phyloP scores from a whole-genome alignment of 1,140 invertebrate genomes.

The Drosophila ogumai region DNA sequence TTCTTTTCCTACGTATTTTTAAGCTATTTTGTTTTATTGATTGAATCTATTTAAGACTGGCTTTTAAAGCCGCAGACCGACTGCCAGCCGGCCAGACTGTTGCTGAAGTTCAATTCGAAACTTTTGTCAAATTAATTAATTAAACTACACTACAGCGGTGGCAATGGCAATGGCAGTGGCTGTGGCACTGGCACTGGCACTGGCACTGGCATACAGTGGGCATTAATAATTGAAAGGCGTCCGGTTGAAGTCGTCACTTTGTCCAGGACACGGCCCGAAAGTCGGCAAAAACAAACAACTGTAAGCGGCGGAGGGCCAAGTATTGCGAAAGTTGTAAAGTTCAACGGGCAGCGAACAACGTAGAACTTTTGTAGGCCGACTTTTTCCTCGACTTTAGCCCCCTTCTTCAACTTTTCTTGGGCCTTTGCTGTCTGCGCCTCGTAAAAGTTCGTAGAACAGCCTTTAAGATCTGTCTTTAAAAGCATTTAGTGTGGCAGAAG shows the following conservation, averaged over 20 bases:
- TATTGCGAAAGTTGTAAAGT: conserved; percentile 75
- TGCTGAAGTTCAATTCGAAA: conserved; percentile 69
- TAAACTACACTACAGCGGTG: conserved; percentile 67
- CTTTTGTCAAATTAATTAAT: conserved; percentile 83
- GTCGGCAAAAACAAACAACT: conserved; percentile 66
- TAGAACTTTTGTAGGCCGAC: conserved; percentile 60
- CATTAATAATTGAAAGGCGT: conserved; percentile 79
- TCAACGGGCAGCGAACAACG: conserved; percentile 54
- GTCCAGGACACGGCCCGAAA: conserved; percentile 54
- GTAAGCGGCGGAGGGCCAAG: conserved; percentile 37
- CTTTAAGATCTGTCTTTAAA: conserved; percentile 71
- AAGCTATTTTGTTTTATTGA: conserved; percentile 12
- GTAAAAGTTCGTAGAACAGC: conserved; percentile 36
- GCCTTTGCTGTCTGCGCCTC: conserved; percentile 3
- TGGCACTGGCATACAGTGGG: conserved; percentile 28
- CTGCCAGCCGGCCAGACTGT: conserved; percentile 11
- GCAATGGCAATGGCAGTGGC: conserved; percentile 9
- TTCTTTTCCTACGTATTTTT: background rate
- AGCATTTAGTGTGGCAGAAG: conserved; percentile 60
- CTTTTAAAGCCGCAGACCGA: conserved; percentile 35
- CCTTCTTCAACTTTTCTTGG: background rate
- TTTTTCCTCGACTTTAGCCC: conserved; percentile 6
- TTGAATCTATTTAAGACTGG: conserved; percentile 26
- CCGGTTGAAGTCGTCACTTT: conserved; percentile 67
- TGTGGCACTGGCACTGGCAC: no score